Evolutionary conservation across 2,113 vertebrate species (phyloP).

Genomic region (Petroica traversi): DNA sequence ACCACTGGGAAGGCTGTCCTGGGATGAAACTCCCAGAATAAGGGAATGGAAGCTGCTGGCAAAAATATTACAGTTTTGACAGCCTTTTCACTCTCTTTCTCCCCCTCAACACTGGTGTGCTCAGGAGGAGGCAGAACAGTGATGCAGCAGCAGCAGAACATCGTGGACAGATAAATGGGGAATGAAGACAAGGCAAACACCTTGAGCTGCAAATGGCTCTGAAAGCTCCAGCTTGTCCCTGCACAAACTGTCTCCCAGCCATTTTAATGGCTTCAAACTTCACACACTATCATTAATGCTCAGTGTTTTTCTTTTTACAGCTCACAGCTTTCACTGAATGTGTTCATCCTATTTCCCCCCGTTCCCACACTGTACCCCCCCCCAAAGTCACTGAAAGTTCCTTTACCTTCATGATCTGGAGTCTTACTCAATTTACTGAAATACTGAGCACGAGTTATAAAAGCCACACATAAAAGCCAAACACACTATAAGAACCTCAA

Average conservation of each 20-base stretch:
- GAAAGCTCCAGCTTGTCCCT: neutral
- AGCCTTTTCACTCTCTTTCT: neutral
- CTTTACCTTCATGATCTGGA: neutral
- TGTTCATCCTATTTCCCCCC: neutral
- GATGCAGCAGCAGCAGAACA: neutral
- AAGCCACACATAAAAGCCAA: neutral
- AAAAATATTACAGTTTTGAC: neutral
- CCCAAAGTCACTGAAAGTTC: neutral
- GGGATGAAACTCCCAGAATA: neutral
- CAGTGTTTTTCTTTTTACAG: neutral
- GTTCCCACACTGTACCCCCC: fast-evolving
- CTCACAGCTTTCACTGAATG: neutral
- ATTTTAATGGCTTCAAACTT: neutral
- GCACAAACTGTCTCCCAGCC: neutral
- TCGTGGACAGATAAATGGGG: fast-evolving
- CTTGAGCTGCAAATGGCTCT: neutral
- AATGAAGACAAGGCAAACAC: neutral
- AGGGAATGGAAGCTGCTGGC: neutral
- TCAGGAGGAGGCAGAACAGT: neutral
- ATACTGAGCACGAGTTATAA: neutral
- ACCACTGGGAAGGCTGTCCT: neutral
- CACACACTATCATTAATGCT: neutral
- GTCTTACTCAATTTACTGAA: neutral
- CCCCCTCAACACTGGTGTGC: neutral
- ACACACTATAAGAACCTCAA: neutral